These are phyloP conservation scores for Daboia siamensis DNA, from an alignment of 2,113 vertebrate genomes.

Conservation along the genomic window DNA sequence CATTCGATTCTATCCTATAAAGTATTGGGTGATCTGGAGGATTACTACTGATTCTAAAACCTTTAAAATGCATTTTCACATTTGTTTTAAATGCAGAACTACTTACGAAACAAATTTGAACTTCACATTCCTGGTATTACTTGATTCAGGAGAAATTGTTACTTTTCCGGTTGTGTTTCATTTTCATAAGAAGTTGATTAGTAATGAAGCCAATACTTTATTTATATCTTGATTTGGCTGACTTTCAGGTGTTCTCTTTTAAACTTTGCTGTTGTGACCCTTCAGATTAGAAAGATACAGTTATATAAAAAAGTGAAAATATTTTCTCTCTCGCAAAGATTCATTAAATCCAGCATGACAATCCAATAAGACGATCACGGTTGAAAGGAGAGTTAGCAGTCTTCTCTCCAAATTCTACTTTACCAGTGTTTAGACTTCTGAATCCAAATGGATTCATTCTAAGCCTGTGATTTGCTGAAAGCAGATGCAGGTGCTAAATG, in stretches of 20 bases:
- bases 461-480: constrained; percentile 36
- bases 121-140: constrained; percentile 72
- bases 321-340: neutral
- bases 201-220: constrained; percentile 16
- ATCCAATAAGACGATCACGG: constrained; percentile 2
- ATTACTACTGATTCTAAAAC: constrained; percentile 54
- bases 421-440: constrained; percentile 20
- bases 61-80: constrained; percentile 53
- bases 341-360: neutral
- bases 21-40: constrained; percentile 77
- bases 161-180: constrained; percentile 45
- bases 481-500: constrained; percentile 47
- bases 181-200: constrained; percentile 23
- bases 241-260: neutral
- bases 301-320: constrained; percentile 13
- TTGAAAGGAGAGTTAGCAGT: neutral
- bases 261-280: constrained; percentile 22
- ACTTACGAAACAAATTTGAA: constrained; percentile 63
- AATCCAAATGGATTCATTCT: constrained; percentile 45
- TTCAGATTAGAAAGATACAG: neutral
- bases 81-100: constrained; percentile 66
- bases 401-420: neutral
- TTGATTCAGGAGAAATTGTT: constrained; percentile 66
- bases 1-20: constrained; percentile 89
- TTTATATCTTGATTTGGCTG: constrained; percentile 9